phyloP scores from a whole-genome alignment of 1,140 invertebrate genomes.

The Himalopsyche phryganea region DNA sequence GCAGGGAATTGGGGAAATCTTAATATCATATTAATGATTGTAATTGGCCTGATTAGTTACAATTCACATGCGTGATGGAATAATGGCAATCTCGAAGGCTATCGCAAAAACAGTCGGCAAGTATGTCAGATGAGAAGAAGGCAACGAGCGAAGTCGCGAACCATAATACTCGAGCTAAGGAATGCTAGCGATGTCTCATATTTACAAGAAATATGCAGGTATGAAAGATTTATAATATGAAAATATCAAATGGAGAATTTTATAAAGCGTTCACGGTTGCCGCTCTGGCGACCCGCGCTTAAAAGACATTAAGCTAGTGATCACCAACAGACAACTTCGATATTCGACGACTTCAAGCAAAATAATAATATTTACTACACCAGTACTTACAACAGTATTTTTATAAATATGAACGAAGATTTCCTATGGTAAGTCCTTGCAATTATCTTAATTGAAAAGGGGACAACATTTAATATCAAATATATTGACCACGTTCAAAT shows the following conservation, averaged over 20 bases:
- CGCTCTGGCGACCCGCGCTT: conserved; percentile 24
- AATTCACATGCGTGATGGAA: too few species aligned
- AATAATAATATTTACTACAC: too few species aligned
- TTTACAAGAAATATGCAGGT: conserved; percentile 36
- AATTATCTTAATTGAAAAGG: too few species aligned
- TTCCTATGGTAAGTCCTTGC: too few species aligned
- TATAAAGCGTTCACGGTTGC: conserved; percentile 31
- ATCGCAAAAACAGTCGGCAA: conserved; percentile 8
- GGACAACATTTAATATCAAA: too few species aligned
- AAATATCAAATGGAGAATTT: conserved; percentile 36
- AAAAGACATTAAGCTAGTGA: conserved; percentile 15
- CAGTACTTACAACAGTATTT: too few species aligned
- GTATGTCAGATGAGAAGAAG: background rate
- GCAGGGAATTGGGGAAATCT: too few species aligned
- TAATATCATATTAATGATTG: too few species aligned
- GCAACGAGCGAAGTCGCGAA: conserved; percentile 1
- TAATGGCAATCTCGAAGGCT: background rate
- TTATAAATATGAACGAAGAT: too few species aligned
- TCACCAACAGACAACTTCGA: conserved; percentile 21
- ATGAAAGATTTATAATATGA: conserved; percentile 36
- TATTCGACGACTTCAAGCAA: too few species aligned
- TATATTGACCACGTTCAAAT: too few species aligned
- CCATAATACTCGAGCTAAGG: conserved; percentile 8
- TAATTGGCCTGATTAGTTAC: too few species aligned
- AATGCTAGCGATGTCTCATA: conserved; percentile 34